phyloP scores from a whole-genome alignment of 2,888 invertebrate species.

The Diogma glabrata region DNA sequence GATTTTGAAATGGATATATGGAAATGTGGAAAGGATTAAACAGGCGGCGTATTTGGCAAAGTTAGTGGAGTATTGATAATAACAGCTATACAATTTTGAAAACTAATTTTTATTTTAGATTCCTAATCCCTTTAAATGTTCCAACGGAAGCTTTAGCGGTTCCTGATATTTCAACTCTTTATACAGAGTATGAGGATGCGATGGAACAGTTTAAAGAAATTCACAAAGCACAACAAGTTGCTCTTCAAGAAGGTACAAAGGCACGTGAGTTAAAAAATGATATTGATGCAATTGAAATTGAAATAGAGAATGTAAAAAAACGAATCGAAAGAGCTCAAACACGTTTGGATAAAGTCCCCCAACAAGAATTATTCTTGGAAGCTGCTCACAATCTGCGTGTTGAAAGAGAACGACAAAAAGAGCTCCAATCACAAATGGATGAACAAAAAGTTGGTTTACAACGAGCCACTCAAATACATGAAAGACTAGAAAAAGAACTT shows the following conservation, averaged over 20 bases:
- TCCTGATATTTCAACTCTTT: slow-evolving; percentile 55
- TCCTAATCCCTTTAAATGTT: slow-evolving; percentile 50
- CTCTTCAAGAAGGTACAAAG: slow-evolving; percentile 48
- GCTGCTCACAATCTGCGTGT: slow-evolving; percentile 19
- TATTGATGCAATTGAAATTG: slow-evolving; percentile 75
- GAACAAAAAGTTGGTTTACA: slow-evolving; percentile 19
- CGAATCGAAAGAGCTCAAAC: slow-evolving; percentile 20
- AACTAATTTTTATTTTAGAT: slow-evolving; percentile 28
- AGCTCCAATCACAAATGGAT: slow-evolving; percentile 19
- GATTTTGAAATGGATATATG: slow-evolving; percentile 68
- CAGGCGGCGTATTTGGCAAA: slow-evolving; percentile 78
- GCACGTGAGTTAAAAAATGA: slow-evolving; percentile 75
- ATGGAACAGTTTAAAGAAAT: slow-evolving; percentile 72
- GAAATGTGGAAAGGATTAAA: slow-evolving; percentile 58
- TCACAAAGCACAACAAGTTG: slow-evolving; percentile 56
- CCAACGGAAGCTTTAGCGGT: slow-evolving; percentile 65
- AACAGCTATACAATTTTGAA: background rate
- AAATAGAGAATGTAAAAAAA: slow-evolving; percentile 53
- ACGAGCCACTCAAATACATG: slow-evolving; percentile 16
- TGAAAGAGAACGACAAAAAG: slow-evolving; percentile 21
- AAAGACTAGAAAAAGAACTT: slow-evolving; percentile 19
- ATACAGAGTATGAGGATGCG: slow-evolving; percentile 58
- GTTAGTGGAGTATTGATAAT: slow-evolving; percentile 27
- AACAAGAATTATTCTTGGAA: slow-evolving; percentile 21
- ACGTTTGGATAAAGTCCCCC: slow-evolving; percentile 21